phyloP scores from a whole-genome alignment of 2,113 vertebrate species.

The Aldabrachelys gigantea region DNA sequence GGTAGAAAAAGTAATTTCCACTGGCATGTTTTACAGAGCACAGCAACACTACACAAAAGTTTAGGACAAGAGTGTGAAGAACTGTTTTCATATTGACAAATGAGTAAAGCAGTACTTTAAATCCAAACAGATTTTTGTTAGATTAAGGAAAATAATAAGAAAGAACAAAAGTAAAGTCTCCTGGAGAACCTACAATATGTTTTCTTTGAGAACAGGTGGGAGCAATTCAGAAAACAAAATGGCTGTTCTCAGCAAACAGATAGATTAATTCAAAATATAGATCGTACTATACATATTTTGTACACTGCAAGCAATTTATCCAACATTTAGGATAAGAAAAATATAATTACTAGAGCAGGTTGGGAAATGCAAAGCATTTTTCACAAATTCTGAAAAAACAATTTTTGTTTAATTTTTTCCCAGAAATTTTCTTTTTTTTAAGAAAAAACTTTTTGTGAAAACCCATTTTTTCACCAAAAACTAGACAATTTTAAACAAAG shows the following conservation, averaged over 20 bases:
- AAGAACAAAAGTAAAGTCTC: neutral
- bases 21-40: neutral
- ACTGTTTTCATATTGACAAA: neutral
- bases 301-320: constrained; percentile 27
- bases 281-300: constrained; percentile 39
- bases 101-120: neutral
- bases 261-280: constrained; percentile 23
- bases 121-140: neutral
- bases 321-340: neutral
- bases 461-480: neutral
- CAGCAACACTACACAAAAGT: neutral
- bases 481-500: neutral
- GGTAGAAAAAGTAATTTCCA: neutral
- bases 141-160: neutral
- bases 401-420: neutral
- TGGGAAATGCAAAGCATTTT: neutral
- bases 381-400: neutral
- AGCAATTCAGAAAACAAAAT: neutral
- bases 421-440: neutral
- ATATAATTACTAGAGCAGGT: neutral
- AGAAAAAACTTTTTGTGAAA: neutral
- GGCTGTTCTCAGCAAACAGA: constrained; percentile 39
- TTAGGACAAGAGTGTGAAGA: neutral
- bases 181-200: neutral
- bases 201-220: neutral